Base-by-base conservation (phyloP, 1,140 invertebrate species). In the Drosophila kikkawai region DNA sequence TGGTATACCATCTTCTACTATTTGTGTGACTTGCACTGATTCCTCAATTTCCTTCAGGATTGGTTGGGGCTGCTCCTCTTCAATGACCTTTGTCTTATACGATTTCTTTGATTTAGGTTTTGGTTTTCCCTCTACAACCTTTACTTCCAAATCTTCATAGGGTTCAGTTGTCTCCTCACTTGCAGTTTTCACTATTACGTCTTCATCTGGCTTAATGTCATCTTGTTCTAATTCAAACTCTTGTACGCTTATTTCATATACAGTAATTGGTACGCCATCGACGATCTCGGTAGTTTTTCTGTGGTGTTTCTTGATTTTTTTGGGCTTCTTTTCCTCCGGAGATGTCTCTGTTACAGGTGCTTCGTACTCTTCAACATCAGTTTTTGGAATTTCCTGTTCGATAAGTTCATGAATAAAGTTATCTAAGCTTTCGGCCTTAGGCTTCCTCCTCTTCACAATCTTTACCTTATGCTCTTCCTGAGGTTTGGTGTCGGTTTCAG, bases 281-380 rank as follows among this genome's bases (percentile, higher is more conserved):
- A 90, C 50, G 15, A 90, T 53, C 45, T 92, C 51, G 2, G 69
- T 81, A 13, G 70, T 75, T 63, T 85, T 88, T 17, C 76, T 91
- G 39, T 80, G 80, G 15, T 77, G 80, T 53, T 92, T 92, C 45
- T 80, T 87, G 11, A 79, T 64, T 51, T 91, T 93, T 59, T 86
- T 93, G 4, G 91, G 77, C 37, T 91, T 92, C 75, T 86, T 79
- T 44, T 29, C 55, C 7, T 71, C 69, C 47, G 55, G 56, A 55
- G 67, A 57, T 45, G 76, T 61, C 17, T 81, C 84, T 12, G 26
- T 17, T 45, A 78, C 13, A 19, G 63, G 47, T 44, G 78, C 17
- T 50, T 92, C 79, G 15, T 48, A 75, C 32, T 77, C 68, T 69
- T 87, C 74, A 47, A 88, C 57, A 56, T 91, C 77, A 34, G 82